A percentile compares a stretch with the other conserved stretches of the same genome.
Evolutionary conservation across 2,113 vertebrate species (phyloP).

Genomic region (Oryzias woworae): DNA sequence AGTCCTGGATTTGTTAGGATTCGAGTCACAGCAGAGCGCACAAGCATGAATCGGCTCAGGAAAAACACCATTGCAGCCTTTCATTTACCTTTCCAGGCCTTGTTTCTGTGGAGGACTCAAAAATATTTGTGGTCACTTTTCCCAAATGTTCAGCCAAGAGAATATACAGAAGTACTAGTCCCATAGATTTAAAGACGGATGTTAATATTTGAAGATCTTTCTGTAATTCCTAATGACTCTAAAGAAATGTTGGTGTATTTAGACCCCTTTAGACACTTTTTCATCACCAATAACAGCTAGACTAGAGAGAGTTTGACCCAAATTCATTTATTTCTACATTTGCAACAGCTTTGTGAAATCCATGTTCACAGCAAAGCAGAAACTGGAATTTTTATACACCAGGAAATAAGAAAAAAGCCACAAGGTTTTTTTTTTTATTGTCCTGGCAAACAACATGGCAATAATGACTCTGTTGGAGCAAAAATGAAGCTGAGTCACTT

Average conservation of each 20-base stretch:
- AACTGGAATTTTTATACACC: not conserved
- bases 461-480: not conserved
- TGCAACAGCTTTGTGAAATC: not conserved
- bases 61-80: too few relatives aligned
- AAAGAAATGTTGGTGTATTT: not conserved
- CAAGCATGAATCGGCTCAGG: too few relatives aligned
- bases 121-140: too few relatives aligned
- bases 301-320: constrained; percentile 5
- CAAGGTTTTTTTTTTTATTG: not conserved
- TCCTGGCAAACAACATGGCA: not conserved
- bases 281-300: constrained; percentile 1
- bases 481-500: not conserved
- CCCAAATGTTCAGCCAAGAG: too few relatives aligned
- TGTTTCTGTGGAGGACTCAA: too few relatives aligned
- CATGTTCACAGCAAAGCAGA: not conserved
- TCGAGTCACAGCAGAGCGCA: too few relatives aligned
- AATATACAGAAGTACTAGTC: too few relatives aligned
- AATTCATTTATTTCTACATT: not conserved
- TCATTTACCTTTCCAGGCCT: too few relatives aligned
- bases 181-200: too few relatives aligned
- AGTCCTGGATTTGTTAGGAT: too few relatives aligned
- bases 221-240: too few relatives aligned
- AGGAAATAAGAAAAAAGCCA: not conserved
- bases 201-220: too few relatives aligned
- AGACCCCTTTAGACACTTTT: constrained; percentile 2